Percentiles rank a stretch among this genome's conserved stretches.
Conservation (phyloP, 2,113 vertebrate genomes). For the Daphoenositta chrysoptera region DNA sequence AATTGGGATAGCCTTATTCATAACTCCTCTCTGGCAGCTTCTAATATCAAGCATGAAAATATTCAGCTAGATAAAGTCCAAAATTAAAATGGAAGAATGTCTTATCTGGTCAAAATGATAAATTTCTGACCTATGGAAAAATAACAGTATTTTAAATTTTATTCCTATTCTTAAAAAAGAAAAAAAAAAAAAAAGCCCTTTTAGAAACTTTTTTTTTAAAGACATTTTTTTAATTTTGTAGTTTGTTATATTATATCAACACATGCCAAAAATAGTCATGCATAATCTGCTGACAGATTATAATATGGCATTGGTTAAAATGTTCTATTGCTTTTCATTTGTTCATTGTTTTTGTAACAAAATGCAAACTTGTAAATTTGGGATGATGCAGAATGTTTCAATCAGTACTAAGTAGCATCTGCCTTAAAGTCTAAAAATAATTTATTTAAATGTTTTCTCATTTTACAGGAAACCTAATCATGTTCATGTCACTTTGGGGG, state of each 20-base stretch:
- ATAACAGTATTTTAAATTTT: neutral
- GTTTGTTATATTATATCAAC: neutral
- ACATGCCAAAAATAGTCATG: neutral
- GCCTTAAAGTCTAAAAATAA: constrained; percentile 49
- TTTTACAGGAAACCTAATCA: constrained; percentile 13
- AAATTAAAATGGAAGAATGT: neutral
- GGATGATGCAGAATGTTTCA: constrained; percentile 39
- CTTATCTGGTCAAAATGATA: neutral
- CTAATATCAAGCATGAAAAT: neutral
- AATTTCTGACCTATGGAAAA: neutral
- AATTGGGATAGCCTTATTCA: neutral
- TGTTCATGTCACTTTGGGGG: neutral
- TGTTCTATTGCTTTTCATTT: constrained; percentile 21
- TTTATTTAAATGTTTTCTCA: neutral
- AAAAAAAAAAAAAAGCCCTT: rapidly evolving
- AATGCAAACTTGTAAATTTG: constrained; percentile 43
- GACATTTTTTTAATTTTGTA: neutral
- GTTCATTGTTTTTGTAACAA: constrained; percentile 54
- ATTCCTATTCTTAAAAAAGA: neutral
- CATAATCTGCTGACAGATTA: constrained; percentile 36
- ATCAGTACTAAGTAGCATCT: constrained; percentile 35
- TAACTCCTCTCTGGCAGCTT: neutral
- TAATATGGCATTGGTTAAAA: constrained; percentile 48
- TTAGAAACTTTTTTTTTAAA: neutral
- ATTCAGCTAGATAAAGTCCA: neutral